phyloP scores from a whole-genome alignment of 2,113 vertebrate genomes.

The Grus americana region DNA sequence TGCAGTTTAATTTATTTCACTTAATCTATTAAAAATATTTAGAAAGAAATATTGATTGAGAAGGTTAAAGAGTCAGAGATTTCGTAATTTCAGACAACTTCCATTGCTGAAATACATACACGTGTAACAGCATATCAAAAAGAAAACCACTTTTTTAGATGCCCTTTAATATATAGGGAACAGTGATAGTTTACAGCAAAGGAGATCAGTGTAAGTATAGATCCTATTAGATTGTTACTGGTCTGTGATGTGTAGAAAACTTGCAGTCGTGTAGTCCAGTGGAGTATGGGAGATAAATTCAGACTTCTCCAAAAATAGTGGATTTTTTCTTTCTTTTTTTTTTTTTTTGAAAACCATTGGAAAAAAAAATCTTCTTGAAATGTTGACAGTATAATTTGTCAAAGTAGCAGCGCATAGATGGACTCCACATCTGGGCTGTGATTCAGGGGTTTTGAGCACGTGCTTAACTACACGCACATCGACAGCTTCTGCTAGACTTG shows the following conservation, averaged over 20 bases:
- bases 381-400: neutral
- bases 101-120: neutral
- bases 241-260: neutral
- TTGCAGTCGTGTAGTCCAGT: neutral
- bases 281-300: neutral
- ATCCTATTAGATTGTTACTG: neutral
- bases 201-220: neutral
- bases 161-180: neutral
- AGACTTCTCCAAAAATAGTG: neutral
- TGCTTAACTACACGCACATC: neutral
- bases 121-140: neutral
- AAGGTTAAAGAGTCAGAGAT: neutral
- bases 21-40: neutral
- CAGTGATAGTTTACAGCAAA: neutral
- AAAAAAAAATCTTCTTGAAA: neutral
- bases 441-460: neutral
- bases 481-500: neutral
- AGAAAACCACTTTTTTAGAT: accelerated
- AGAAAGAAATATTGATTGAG: neutral
- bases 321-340: neutral
- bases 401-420: neutral
- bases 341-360: neutral
- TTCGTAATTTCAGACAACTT: neutral
- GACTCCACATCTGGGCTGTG: neutral
- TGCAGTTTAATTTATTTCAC: neutral